Base-by-base conservation (phyloP, 2,113 vertebrate genomes). In the Phrynosoma platyrhinos region DNA sequence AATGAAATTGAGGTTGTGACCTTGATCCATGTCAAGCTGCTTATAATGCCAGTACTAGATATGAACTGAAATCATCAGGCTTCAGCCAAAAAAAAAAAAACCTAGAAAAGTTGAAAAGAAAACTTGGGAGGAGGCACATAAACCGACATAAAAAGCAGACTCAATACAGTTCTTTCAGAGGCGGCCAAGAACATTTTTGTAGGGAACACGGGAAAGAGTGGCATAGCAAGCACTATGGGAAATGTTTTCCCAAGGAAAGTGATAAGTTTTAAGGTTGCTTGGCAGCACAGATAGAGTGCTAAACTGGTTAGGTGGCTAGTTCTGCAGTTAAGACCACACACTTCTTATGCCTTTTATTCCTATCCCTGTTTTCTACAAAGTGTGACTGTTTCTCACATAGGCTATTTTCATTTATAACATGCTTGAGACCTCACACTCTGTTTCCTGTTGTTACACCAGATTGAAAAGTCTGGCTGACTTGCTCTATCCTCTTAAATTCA, bases 401-500 rank as follows among this genome's bases (percentile, higher is more conserved):
- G 96, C 91, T 81, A 32, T 47, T 69, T 89, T 90, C 62, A 79
- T 91, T 93, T 75, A 91, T 90, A 36, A 62, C 89, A 62, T 23
- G 84, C 96, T 96, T 93, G 95, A 96, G 89, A 79, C 82, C 86
- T 93, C 93, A 85, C 91, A 82, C 92, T 95, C 87, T 55, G 91
- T 79, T 89, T 30, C 93, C 92, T 94, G 93, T 92, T 90, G 93
- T 89, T 90, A 85, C 84, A 87, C 94, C 95, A 94, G 85, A 94
- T 87, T 92, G 91, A 93, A 91, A 90, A 69, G 52, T 58, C 36
- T 78, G 91, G 91, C 92, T 87, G 84, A 53, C 88, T 36, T 87
- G 93, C 66, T 58, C 71, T 92, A 90, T 72, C 88, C 68, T 71
- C 68, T 71, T 90, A 91, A 89, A 94, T 89, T 85, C 90, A 89